Percentiles rank a stretch among this genome's conserved stretches.
Conservation (phyloP, 2,113 vertebrate species). For the Sterna hirundo region DNA sequence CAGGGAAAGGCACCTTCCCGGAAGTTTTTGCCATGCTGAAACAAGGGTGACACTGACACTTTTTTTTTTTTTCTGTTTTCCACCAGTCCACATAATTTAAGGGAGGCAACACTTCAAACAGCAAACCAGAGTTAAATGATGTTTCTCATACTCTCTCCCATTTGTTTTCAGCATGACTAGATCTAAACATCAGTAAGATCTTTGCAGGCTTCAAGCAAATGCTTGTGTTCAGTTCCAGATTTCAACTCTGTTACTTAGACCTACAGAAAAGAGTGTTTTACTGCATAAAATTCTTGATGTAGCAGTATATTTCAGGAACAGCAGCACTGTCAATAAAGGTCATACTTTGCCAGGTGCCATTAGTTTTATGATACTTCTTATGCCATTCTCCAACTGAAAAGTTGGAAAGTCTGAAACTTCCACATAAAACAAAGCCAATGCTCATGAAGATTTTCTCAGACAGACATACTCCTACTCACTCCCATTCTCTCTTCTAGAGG, state of each 20-base stretch:
- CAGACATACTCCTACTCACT: not conserved
- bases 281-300: not conserved
- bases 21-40: not conserved
- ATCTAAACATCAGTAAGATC: not conserved
- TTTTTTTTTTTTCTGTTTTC: not conserved
- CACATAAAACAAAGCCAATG: not conserved
- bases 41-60: not conserved
- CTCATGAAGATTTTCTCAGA: not conserved
- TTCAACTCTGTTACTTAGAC: not conserved
- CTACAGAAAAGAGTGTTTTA: not conserved
- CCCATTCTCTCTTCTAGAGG: not conserved
- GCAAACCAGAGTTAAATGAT: not conserved
- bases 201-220: not conserved
- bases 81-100: not conserved
- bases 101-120: not conserved
- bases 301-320: not conserved
- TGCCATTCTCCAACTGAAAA: not conserved
- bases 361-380: not conserved
- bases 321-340: not conserved
- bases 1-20: not conserved
- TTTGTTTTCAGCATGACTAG: not conserved
- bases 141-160: not conserved
- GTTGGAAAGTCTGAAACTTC: not conserved
- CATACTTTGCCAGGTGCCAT: not conserved
- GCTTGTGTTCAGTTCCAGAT: not conserved